Percentiles rank a stretch among this genome's conserved stretches.
phyloP scores from a whole-genome alignment of 2,888 invertebrate species.

The Dryobotodes eremita region DNA sequence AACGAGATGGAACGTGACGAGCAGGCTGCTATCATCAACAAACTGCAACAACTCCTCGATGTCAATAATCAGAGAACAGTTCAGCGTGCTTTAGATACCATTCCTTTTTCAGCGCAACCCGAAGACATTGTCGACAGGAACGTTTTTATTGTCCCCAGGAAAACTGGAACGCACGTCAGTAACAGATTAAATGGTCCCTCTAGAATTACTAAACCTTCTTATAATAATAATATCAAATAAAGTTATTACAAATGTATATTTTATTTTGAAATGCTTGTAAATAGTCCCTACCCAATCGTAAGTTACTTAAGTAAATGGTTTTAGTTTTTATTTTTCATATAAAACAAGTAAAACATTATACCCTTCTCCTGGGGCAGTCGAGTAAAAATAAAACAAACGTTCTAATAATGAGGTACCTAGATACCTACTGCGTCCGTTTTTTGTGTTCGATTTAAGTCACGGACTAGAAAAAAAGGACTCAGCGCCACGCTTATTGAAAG shows the following conservation, averaged over 20 bases:
- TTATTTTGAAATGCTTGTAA: slow-evolving; percentile 2
- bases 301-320: background rate
- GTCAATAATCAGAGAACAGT: slow-evolving; percentile 65
- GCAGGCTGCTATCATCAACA: slow-evolving; percentile 80
- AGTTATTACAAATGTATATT: slow-evolving; percentile 16
- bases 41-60: slow-evolving; percentile 78
- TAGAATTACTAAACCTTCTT: slow-evolving; percentile 43
- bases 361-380: background rate
- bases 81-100: slow-evolving; percentile 58
- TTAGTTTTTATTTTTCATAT: background rate
- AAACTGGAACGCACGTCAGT: slow-evolving; percentile 13
- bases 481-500: too few species aligned
- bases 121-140: slow-evolving; percentile 50
- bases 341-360: background rate
- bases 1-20: slow-evolving; percentile 85
- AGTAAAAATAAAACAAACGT: background rate
- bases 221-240: slow-evolving; percentile 46
- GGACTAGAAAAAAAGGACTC: too few species aligned
- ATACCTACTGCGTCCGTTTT: background rate
- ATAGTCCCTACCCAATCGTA: background rate
- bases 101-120: slow-evolving; percentile 59
- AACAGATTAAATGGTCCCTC: slow-evolving; percentile 27
- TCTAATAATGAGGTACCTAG: background rate
- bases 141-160: slow-evolving; percentile 58
- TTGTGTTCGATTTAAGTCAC: background rate